Evolutionary conservation across 2,888 invertebrate genomes (phyloP).

Genomic region (Xanthorhoe designata): DNA sequence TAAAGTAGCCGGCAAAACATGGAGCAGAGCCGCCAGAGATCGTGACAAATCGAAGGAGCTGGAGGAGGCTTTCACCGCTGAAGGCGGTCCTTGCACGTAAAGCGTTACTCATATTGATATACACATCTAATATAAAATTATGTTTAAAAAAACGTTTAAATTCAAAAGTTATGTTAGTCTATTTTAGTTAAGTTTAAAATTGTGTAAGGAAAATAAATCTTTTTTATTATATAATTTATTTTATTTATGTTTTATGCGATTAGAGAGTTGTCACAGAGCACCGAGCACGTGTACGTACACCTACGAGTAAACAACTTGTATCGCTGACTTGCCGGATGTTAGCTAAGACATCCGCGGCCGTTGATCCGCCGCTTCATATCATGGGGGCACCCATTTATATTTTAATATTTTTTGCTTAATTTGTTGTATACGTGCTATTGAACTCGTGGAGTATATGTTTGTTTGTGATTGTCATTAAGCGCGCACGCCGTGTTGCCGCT

Average conservation of each 20-base stretch:
- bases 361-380: slow-evolving; percentile 57
- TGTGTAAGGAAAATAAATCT: no score
- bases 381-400: slow-evolving; percentile 59
- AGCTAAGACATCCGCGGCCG: slow-evolving; percentile 70
- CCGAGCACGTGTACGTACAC: slow-evolving; percentile 36
- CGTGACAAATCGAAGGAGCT: no score
- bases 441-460: slow-evolving; percentile 59
- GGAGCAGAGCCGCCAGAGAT: no score
- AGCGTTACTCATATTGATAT: no score
- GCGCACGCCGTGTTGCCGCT: slow-evolving; percentile 27
- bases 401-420: slow-evolving; percentile 52
- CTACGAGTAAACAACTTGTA: slow-evolving; percentile 48
- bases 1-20: no score
- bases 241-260: slow-evolving; percentile 14
- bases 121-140: no score
- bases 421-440: slow-evolving; percentile 64
- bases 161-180: no score
- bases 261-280: slow-evolving; percentile 28
- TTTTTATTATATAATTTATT: no score
- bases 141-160: no score
- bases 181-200: no score
- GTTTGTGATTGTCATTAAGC: slow-evolving; percentile 67
- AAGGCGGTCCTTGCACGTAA: no score
- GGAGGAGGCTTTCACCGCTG: no score
- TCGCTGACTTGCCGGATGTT: slow-evolving; percentile 60